Conservation (phyloP, 2,797 vertebrate species). For the Micromesistius poutassou region DNA sequence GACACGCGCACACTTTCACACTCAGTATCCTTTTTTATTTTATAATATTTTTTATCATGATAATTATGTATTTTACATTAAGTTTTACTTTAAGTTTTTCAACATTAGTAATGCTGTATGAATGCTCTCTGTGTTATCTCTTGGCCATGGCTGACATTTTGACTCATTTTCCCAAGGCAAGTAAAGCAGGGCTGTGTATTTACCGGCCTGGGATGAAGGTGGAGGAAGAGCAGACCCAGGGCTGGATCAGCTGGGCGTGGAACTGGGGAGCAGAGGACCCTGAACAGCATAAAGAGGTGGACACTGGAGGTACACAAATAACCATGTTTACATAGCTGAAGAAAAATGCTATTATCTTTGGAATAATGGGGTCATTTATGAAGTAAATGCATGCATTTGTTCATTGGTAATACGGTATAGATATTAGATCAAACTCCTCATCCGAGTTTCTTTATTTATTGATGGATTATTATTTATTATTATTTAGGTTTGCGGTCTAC, state of each 20-base stretch:
- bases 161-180: conserved; percentile 68
- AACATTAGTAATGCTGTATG: not conserved
- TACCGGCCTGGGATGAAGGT: conserved; percentile 85
- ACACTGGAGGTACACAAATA: conserved; percentile 74
- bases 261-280: conserved; percentile 78
- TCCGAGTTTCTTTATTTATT: not conserved
- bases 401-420: not conserved
- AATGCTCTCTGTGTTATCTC: not conserved
- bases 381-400: not conserved
- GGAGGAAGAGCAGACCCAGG: conserved; percentile 84
- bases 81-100: not conserved
- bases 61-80: not conserved
- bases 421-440: not conserved
- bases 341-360: too few species aligned
- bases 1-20: not conserved
- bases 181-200: conserved; percentile 86
- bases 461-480: not conserved
- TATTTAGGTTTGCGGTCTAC: not conserved
- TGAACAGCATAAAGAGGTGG: conserved; percentile 71
- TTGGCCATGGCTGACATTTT: not conserved
- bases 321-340: not conserved
- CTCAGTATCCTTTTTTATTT: not conserved
- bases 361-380: too few species aligned
- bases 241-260: conserved; percentile 95
- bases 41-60: too few species aligned